Conservation (phyloP, 2,888 invertebrate species). For the Drosophila demipolita region DNA sequence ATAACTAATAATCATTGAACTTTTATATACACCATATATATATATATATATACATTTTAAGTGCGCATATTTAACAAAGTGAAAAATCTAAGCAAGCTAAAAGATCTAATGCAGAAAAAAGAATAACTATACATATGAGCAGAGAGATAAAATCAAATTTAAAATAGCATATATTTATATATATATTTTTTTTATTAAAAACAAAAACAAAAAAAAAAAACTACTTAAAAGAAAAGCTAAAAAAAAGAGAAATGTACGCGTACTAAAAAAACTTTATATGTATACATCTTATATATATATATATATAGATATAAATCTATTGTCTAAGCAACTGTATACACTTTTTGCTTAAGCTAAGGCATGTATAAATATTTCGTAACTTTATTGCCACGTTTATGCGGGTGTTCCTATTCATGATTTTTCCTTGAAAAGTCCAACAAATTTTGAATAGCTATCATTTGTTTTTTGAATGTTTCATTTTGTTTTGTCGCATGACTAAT, state of each 20-base stretch:
- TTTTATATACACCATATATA: constrained; percentile 65
- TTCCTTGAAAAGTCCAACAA: constrained; percentile 18
- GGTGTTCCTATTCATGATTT: constrained; percentile 50
- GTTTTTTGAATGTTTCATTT: not conserved
- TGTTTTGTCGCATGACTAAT: constrained; percentile 12
- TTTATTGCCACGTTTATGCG: constrained; percentile 54
- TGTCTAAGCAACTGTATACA: constrained; percentile 51
- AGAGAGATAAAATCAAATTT: constrained; percentile 79
- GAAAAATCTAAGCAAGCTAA: constrained; percentile 62
- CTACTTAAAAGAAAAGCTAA: constrained; percentile 47
- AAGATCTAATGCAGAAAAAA: constrained; percentile 60
- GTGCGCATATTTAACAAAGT: constrained; percentile 67
- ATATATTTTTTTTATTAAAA: constrained; percentile 78
- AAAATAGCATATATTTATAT: constrained; percentile 78
- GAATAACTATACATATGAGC: constrained; percentile 78
- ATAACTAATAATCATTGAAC: constrained; percentile 69
- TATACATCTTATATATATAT: constrained; percentile 69
- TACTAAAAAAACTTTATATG: constrained; percentile 67
- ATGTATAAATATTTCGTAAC: constrained; percentile 59
- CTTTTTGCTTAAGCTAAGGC: constrained; percentile 62
- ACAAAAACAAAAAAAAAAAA: constrained; percentile 47
- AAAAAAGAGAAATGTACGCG: constrained; percentile 50
- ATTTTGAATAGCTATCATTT: constrained; percentile 8
- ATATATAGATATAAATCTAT: constrained; percentile 47
- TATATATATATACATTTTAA: constrained; percentile 42